phyloP scores from a whole-genome alignment of 2,113 vertebrate species.

The Melanerpes formicivorus region DNA sequence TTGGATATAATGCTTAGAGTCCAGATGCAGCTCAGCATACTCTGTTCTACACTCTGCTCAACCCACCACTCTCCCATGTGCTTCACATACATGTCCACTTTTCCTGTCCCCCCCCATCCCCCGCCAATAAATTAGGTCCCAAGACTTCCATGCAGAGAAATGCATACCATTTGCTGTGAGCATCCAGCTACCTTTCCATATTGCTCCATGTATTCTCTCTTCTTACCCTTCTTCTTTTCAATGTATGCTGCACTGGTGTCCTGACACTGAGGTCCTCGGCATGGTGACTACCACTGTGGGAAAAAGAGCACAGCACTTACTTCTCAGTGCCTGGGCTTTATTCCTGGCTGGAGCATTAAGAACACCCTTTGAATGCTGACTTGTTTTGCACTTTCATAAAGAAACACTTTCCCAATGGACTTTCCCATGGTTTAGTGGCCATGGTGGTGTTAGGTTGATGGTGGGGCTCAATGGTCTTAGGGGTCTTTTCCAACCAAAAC shows the following conservation, averaged over 20 bases:
- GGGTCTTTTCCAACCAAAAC: too few relatives aligned
- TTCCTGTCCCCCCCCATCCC: neutral
- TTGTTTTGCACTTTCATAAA: neutral
- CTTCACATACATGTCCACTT: neutral
- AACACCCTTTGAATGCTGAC: neutral
- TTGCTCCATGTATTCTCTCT: neutral
- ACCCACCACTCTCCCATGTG: neutral
- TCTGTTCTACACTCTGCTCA: slow-evolving; percentile 2
- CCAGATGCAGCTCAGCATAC: slow-evolving; percentile 8
- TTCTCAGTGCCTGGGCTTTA: neutral
- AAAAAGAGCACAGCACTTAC: neutral
- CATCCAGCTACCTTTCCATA: neutral
- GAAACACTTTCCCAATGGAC: neutral
- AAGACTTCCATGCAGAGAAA: neutral
- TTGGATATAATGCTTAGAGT: slow-evolving; percentile 12
- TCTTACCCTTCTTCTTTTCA: neutral
- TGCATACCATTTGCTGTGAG: neutral
- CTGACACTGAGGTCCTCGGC: neutral
- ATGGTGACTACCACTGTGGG: too few relatives aligned
- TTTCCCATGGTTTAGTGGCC: neutral
- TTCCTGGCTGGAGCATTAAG: neutral
- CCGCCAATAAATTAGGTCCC: neutral
- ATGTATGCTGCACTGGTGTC: neutral
- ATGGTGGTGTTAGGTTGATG: too few relatives aligned
- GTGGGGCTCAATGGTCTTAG: too few relatives aligned